These are phyloP conservation scores for Microtus ochrogaster DNA, from an alignment of 2,113 vertebrate genomes.

Conservation along the genomic window DNA sequence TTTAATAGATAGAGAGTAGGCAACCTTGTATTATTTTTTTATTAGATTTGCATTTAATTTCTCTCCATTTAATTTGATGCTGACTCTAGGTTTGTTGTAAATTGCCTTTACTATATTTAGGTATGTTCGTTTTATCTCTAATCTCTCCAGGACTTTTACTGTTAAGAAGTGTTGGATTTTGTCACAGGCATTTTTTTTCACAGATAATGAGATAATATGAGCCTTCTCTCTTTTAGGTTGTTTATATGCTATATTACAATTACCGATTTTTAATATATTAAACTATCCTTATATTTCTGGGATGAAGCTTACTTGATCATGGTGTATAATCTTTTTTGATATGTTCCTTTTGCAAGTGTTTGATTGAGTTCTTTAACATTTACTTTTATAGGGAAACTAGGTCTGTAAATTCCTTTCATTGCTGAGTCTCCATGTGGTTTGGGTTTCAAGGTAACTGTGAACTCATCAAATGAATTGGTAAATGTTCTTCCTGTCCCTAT, in stretches of 20 bases:
- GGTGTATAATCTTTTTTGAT: not conserved
- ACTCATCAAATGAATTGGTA: not conserved
- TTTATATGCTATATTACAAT: not conserved
- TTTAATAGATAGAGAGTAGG: not conserved
- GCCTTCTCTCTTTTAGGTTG: not conserved
- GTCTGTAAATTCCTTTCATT: not conserved
- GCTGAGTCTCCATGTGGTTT: not conserved
- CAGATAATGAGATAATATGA: not conserved
- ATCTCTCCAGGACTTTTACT: not conserved
- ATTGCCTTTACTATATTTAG: not conserved
- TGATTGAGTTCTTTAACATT: not conserved
- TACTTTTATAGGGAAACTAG: not conserved
- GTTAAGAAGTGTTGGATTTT: not conserved
- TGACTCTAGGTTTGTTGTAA: not conserved
- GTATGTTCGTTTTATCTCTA: not conserved
- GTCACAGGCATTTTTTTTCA: not conserved
- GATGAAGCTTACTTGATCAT: not conserved
- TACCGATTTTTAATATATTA: not conserved
- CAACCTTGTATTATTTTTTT: not conserved
- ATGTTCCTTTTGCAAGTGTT: not conserved
- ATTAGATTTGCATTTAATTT: not conserved
- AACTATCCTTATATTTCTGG: not conserved
- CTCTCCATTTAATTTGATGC: not conserved
- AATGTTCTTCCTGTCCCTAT: not conserved
- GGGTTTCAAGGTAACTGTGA: not conserved